Conservation (phyloP, 2,888 invertebrate genomes). For the Pachymerium ferrugineum region DNA sequence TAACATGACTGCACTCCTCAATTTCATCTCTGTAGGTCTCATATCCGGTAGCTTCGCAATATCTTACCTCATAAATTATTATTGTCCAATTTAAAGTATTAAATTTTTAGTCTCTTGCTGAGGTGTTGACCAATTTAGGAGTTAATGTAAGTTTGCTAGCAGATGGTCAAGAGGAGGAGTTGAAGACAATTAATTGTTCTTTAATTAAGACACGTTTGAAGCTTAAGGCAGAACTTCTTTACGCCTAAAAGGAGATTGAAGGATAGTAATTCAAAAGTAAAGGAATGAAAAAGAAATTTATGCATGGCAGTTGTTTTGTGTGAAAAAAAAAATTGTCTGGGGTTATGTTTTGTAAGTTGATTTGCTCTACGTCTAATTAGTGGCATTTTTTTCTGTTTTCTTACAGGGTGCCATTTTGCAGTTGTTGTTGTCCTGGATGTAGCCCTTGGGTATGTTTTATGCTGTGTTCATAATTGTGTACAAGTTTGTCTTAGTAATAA, state of each 20-base stretch:
- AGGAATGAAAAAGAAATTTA: background rate
- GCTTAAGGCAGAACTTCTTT: background rate
- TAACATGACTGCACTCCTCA: background rate
- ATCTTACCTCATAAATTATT: background rate
- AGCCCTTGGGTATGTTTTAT: background rate
- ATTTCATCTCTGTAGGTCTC: background rate
- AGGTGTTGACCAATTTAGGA: background rate
- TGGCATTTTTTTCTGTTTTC: background rate
- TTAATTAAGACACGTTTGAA: background rate
- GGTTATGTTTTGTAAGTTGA: background rate
- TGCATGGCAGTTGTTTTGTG: background rate
- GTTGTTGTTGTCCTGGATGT: background rate
- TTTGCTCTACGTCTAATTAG: background rate
- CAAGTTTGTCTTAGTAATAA: background rate
- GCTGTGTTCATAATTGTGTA: background rate
- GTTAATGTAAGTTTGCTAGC: too few relatives aligned
- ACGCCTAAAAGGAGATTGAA: background rate
- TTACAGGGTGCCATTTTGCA: background rate
- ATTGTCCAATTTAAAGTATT: background rate
- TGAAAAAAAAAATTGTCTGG: background rate
- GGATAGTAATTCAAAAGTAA: background rate
- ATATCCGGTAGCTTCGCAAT: background rate
- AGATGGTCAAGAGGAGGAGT: background rate
- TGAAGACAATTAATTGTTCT: background rate
- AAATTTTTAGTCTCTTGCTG: background rate